phyloP scores from a whole-genome alignment of 2,888 invertebrate genomes.

The Marasmarcha lunaedactyla region DNA sequence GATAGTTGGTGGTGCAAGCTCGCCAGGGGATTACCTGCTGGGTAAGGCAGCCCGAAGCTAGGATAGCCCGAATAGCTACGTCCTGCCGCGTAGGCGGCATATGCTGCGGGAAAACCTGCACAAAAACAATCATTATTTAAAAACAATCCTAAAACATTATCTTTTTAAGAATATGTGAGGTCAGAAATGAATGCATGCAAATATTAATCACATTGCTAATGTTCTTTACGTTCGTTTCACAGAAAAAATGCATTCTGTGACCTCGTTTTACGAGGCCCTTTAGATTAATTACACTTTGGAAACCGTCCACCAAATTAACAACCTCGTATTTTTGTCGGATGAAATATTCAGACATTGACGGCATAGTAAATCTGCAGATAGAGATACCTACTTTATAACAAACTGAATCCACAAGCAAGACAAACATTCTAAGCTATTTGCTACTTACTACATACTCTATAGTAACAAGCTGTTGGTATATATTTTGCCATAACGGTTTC shows the following conservation, averaged over 20 bases:
- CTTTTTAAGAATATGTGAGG: neutral
- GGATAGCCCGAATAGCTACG: slow-evolving; percentile 97
- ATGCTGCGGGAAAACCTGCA: slow-evolving; percentile 94
- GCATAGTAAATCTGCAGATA: slow-evolving; percentile 22
- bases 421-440: slow-evolving; percentile 31
- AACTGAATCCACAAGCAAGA: slow-evolving; percentile 24
- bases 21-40: slow-evolving; percentile 93
- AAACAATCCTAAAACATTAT: neutral
- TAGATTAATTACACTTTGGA: slow-evolving; percentile 45
- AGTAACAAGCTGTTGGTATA: slow-evolving; percentile 16
- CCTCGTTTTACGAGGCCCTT: neutral
- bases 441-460: slow-evolving; percentile 24
- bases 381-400: slow-evolving; percentile 26
- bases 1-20: slow-evolving; percentile 81
- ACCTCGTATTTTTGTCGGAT: slow-evolving; percentile 20
- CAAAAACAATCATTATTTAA: slow-evolving; percentile 34
- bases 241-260: slow-evolving; percentile 34
- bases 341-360: slow-evolving; percentile 22
- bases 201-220: neutral
- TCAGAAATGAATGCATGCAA: slow-evolving; percentile 32
- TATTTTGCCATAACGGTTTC: slow-evolving; percentile 20
- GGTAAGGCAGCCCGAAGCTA: slow-evolving; percentile 97
- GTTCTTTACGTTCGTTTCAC: slow-evolving; percentile 20
- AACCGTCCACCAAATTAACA: slow-evolving; percentile 53
- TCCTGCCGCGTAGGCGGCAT: slow-evolving; percentile 96